Conservation (phyloP, 2,888 invertebrate species). For the Apomyelois bistriatella region DNA sequence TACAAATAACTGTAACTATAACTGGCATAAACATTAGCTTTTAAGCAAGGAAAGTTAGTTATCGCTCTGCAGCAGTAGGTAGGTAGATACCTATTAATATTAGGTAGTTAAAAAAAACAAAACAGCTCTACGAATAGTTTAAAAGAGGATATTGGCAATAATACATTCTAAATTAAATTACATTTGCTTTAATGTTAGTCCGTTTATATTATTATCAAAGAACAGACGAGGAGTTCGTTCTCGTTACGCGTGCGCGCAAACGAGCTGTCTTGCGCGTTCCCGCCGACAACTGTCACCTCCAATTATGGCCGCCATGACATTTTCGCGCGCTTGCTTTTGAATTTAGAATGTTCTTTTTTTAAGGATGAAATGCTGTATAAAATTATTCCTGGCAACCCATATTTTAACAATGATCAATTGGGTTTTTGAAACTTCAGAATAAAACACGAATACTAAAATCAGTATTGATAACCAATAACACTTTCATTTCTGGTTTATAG, state of each 20-base stretch:
- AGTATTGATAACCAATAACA: too few relatives aligned
- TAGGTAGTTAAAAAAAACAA: neutral
- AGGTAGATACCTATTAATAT: too few relatives aligned
- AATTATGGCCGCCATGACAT: slow-evolving; percentile 73
- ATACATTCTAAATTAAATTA: slow-evolving; percentile 45
- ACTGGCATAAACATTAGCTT: too few relatives aligned
- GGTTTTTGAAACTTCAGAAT: too few relatives aligned
- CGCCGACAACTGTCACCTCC: slow-evolving; percentile 68
- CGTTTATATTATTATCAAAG: slow-evolving; percentile 53
- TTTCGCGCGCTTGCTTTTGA: slow-evolving; percentile 68
- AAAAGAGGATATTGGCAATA: slow-evolving; percentile 24
- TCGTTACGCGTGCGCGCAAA: slow-evolving; percentile 66
- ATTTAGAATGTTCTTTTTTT: slow-evolving; percentile 57
- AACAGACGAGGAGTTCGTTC: slow-evolving; percentile 52
- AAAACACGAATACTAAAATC: too few relatives aligned
- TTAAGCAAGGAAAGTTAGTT: too few relatives aligned
- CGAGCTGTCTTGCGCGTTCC: slow-evolving; percentile 51
- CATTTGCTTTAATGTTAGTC: slow-evolving; percentile 49
- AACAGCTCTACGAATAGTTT: neutral
- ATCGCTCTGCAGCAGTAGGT: too few relatives aligned
- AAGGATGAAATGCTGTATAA: slow-evolving; percentile 28
- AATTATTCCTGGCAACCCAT: neutral
- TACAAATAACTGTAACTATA: too few relatives aligned
- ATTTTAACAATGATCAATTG: too few relatives aligned
- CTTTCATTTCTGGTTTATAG: too few relatives aligned